Evolutionary conservation across 2,797 vertebrate genomes (phyloP), one percentile per base, ranked within the genome.

Genomic region (Hypotaenidia philippensis): DNA sequence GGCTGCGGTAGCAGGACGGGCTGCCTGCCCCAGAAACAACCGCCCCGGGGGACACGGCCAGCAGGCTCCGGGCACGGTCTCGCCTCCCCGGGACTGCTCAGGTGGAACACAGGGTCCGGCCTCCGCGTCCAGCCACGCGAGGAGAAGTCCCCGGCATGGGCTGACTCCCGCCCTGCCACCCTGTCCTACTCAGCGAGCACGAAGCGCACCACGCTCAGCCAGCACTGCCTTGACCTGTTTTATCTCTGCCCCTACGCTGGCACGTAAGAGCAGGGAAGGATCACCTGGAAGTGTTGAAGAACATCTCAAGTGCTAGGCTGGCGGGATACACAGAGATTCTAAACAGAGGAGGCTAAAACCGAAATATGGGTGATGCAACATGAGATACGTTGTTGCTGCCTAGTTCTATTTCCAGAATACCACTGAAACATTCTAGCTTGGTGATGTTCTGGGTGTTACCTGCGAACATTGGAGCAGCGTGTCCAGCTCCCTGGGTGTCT

Each of bases 281-380:
- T 76, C 88, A 63, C 19, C 55, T 83, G 76, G 81, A 89, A 93
- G 84, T 15, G 21, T 38, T 29, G 32, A 89, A 85, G 66, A 65
- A 77, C 44, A 45, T 14, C 21, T 53, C 41, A 36, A 55, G 31
- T 45, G 38, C 1, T 4, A 20, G 45, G 23, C 5, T 71, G 53
- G 34, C 53, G 69, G 79, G 59, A 59, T 68, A 50, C 83, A 36
- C 21, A 13, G 59, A 32, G 23, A 23, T 15, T 71, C 17, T n/a
- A 25, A 86, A 21, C 3, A 10, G 45, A 65, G 32, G 18, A 78
- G 16, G 52, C 70, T 82, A 38, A 75, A 76, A 45, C 5, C 0
- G 41, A 76, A 71, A 82, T 7, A 7, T 10, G 40, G 1, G 1
- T 3, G 13, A 17, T 71, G 38, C 60, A 70, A 53, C 13, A 74